A percentile compares a stretch with the other conserved stretches of the same genome.
Conservation (phyloP, 1,140 invertebrate species). For the Drosophila kanapiae region DNA sequence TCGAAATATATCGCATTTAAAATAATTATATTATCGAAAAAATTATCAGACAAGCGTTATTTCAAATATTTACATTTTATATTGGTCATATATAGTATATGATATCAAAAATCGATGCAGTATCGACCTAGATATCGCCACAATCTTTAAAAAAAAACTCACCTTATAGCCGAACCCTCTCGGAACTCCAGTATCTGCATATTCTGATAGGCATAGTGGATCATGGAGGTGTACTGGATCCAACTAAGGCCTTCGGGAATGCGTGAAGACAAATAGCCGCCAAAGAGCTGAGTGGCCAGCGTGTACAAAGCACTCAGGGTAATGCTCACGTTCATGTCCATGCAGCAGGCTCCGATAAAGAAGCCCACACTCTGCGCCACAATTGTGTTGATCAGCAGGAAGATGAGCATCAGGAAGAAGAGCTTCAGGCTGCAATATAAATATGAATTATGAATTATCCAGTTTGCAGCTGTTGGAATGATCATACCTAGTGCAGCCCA, state of each 20-base stretch:
- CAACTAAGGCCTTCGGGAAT: conserved; percentile 92
- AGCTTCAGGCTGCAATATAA: conserved; percentile 86
- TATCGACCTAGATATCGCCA: too few species aligned
- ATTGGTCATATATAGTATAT: background rate
- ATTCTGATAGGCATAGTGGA: conserved; percentile 94
- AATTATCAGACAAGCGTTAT: too few species aligned
- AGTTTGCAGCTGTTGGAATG: fast-evolving
- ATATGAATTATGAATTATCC: background rate
- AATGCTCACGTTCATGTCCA: conserved; percentile 93
- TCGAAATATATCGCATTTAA: too few species aligned
- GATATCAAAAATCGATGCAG: too few species aligned
- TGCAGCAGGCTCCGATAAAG: conserved; percentile 92
- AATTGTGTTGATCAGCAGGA: conserved; percentile 91
- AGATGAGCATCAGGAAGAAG: conserved; percentile 90
- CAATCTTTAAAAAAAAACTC: background rate
- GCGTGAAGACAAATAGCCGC: conserved; percentile 92
- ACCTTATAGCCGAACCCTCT: conserved; percentile 90
- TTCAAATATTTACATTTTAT: too few species aligned
- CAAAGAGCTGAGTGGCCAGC: conserved; percentile 92
- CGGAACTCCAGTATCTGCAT: conserved; percentile 94
- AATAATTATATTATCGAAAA: too few species aligned
- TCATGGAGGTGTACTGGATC: conserved; percentile 92
- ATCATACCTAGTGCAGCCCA: conserved; percentile 86
- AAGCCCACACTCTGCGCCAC: conserved; percentile 94
- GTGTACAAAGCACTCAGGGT: conserved; percentile 93